phyloP scores from a whole-genome alignment of 2,888 invertebrate genomes.

The Synergus gifuensis region DNA sequence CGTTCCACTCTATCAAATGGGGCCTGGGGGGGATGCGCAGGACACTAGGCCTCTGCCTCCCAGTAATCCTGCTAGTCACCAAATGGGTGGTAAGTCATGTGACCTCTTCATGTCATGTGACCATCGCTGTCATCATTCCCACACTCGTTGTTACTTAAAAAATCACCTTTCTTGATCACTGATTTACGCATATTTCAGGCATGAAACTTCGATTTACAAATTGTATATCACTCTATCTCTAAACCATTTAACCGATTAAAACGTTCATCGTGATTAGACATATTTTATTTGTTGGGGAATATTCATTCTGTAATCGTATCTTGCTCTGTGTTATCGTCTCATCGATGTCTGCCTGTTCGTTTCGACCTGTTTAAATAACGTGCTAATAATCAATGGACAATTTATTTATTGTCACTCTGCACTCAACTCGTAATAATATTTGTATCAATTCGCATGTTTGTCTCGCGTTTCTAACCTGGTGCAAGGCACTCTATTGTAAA shows the following conservation, averaged over 20 bases:
- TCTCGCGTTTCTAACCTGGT: constrained; percentile 17
- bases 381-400: constrained; percentile 31
- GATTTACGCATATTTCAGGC: constrained; percentile 45
- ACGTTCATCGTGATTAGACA: constrained; percentile 11
- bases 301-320: constrained; percentile 26
- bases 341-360: constrained; percentile 38
- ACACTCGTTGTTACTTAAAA: constrained; percentile 42
- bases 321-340: constrained; percentile 38
- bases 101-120: constrained; percentile 77
- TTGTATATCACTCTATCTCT: neutral
- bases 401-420: constrained; percentile 27
- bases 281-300: constrained; percentile 34
- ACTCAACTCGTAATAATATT: constrained; percentile 1
- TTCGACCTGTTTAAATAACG: constrained; percentile 35
- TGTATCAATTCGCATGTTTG: constrained; percentile 12
- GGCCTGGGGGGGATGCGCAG: constrained; percentile 74
- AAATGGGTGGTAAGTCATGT: constrained; percentile 79
- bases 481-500: neutral
- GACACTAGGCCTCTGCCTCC: constrained; percentile 74
- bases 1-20: constrained; percentile 76
- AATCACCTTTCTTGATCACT: constrained; percentile 44
- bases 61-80: constrained; percentile 77
- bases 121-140: constrained; percentile 70
- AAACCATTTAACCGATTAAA: constrained; percentile 26
- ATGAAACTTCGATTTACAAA: constrained; percentile 42